Base-by-base conservation (phyloP, 2,888 invertebrate species). In the Lithophane socia region DNA sequence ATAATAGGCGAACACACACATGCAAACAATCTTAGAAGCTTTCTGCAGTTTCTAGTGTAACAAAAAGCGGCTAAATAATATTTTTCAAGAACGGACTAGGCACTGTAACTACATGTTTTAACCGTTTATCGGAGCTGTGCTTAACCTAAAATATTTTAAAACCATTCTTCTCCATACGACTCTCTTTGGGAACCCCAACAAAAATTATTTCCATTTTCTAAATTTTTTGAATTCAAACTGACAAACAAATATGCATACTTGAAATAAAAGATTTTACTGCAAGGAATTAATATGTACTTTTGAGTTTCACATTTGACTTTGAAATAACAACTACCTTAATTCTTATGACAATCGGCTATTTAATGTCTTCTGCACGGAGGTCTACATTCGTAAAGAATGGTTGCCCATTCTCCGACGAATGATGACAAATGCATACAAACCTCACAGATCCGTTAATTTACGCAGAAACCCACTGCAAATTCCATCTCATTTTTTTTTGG, bases 41-140 rank as follows among this genome's bases (percentile, higher is more conserved):
- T 81, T 81, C 37, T 80, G 68, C 58, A 49, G 75, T 80, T 75
- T 80, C 7, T 29, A 52, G 21, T 18, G 21, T 58, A 37, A 49
- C 5, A 10, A 44, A 75, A 44, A 21, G 21, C 2, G 8, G 7
- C 0, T 24, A 4, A 65, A 72, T 75, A 65, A 76, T 49, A 49
- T 56, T 54, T n/a, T 47, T 2, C 3, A 37, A 47, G n/a, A 18
- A 21, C 5, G 9, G 18, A 42, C 18, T 18, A 9, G 4, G 0
- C 2, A n/a, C 1, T 63, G 13, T 24, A 37, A 52, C 37, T 1
- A 49, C 5, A 3, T 37, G 4, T 49, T 37, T n/a, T 9, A 3
- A 49, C 16, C 12, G 8, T 69, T 58, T 56, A 18, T 24, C 10
- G 4, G 13, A 66, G 12, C 3, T 29, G 21, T 49, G 18, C 24